These are phyloP conservation scores for Neodon shergylaensis DNA, from an alignment of 2,113 vertebrate species.

Conservation along the genomic window DNA sequence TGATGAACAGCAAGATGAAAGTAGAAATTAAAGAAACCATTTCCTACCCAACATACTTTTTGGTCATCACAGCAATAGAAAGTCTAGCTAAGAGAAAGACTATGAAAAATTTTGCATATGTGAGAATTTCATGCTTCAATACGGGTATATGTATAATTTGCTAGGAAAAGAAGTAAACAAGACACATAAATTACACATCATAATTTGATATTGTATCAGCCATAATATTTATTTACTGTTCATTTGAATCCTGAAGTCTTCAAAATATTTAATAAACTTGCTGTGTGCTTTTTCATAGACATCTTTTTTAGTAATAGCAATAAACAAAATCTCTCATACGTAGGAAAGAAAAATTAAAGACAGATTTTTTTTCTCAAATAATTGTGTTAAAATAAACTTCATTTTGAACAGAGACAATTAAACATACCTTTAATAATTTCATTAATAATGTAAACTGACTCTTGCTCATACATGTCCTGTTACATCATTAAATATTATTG, in stretches of 20 bases:
- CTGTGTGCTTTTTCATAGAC: not conserved
- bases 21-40: no score
- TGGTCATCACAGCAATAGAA: no score
- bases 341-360: not conserved
- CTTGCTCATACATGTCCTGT: conserved; percentile 75
- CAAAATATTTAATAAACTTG: not conserved
- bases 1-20: no score
- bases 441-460: conserved; percentile 82
- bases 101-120: no score
- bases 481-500: conserved; percentile 87
- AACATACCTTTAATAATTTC: conserved; percentile 79
- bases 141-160: no score
- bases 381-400: conserved; percentile 77
- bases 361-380: conserved; percentile 66
- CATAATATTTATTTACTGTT: no score
- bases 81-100: no score
- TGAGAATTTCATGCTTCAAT: not conserved
- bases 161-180: not conserved
- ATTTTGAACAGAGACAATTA: conserved; percentile 78
- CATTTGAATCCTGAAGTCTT: not conserved
- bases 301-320: not conserved
- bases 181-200: not conserved
- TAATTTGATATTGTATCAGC: not conserved
- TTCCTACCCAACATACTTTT: no score
- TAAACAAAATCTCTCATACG: not conserved